Percentiles rank a stretch among this genome's conserved stretches.
Evolutionary conservation across 1,140 invertebrate species (phyloP).

Genomic region (Achroia grisella): DNA sequence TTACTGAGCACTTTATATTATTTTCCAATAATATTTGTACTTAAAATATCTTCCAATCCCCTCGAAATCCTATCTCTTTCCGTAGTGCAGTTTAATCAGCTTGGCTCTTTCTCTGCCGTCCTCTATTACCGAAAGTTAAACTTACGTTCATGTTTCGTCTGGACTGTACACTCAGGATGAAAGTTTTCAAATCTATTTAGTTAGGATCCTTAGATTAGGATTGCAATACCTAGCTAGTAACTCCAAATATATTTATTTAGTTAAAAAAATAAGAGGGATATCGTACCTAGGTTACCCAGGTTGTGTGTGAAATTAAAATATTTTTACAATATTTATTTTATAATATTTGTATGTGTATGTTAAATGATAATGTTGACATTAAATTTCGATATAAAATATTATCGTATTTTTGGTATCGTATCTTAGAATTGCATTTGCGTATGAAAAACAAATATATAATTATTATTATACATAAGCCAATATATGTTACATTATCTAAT

Average conservation of each 20-base stretch:
- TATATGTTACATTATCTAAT: too few species aligned
- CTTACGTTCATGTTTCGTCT: too few species aligned
- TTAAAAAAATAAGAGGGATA: not conserved
- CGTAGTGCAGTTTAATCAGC: slow-evolving; percentile 25
- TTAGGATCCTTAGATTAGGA: not conserved
- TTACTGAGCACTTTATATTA: not conserved
- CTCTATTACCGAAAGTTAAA: slow-evolving; percentile 21
- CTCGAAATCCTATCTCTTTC: slow-evolving; percentile 16
- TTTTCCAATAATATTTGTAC: not conserved
- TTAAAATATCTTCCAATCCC: slow-evolving; percentile 1
- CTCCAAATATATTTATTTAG: not conserved
- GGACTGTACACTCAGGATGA: slow-evolving; percentile 5
- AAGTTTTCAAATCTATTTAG: slow-evolving; percentile 26
- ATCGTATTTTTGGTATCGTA: too few species aligned
- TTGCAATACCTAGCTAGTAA: not conserved
- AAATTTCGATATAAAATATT: too few species aligned
- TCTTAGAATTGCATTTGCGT: too few species aligned
- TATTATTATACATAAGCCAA: too few species aligned
- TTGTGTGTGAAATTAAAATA: too few species aligned
- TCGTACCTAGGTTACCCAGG: too few species aligned
- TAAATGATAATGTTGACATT: too few species aligned
- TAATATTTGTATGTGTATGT: too few species aligned
- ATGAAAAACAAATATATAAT: too few species aligned
- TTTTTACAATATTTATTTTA: too few species aligned
- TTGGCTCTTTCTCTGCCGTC: slow-evolving; percentile 26